phyloP scores from a whole-genome alignment of 2,113 vertebrate genomes.

The Ramphastos sulfuratus region DNA sequence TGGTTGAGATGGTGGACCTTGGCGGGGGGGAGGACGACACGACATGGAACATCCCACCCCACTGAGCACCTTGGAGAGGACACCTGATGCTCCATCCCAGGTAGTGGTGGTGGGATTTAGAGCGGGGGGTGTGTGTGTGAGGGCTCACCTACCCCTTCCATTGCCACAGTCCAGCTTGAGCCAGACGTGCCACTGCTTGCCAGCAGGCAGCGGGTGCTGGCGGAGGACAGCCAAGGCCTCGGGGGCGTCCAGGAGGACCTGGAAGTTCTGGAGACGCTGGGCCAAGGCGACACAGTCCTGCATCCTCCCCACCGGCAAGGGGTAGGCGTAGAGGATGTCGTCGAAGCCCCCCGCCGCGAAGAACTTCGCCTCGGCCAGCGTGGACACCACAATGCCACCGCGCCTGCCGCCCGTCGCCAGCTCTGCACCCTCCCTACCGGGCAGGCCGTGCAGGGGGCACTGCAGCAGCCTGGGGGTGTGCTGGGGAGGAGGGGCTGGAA shows the following conservation, averaged over 20 bases:
- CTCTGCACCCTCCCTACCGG: constrained; percentile 71
- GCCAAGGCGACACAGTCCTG: constrained; percentile 76
- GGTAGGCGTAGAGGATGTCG: constrained; percentile 85
- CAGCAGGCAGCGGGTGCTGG: constrained; percentile 47
- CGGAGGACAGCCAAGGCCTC: constrained; percentile 71
- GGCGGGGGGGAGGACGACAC: background rate
- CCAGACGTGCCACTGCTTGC: constrained; percentile 80
- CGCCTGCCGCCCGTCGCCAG: constrained; percentile 80
- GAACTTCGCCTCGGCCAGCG: constrained; percentile 81
- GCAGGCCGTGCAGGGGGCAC: no score
- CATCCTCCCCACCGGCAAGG: constrained; percentile 78
- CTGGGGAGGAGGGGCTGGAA: no score
- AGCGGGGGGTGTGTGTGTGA: background rate
- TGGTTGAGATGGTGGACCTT: no score
- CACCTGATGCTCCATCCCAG: rapidly evolving
- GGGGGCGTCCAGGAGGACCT: constrained; percentile 78
- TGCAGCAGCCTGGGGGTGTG: no score
- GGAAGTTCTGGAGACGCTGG: constrained; percentile 76
- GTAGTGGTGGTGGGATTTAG: rapidly evolving
- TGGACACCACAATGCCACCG: constrained; percentile 82
- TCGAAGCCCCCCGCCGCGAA: constrained; percentile 84
- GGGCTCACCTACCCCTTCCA: constrained; percentile 72
- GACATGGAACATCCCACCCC: no score
- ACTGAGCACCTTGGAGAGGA: background rate
- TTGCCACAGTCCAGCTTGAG: constrained; percentile 86